A percentile compares a stretch with the other conserved stretches of the same genome.
phyloP scores from a whole-genome alignment of 2,888 invertebrate genomes.

The Andrena minutula region DNA sequence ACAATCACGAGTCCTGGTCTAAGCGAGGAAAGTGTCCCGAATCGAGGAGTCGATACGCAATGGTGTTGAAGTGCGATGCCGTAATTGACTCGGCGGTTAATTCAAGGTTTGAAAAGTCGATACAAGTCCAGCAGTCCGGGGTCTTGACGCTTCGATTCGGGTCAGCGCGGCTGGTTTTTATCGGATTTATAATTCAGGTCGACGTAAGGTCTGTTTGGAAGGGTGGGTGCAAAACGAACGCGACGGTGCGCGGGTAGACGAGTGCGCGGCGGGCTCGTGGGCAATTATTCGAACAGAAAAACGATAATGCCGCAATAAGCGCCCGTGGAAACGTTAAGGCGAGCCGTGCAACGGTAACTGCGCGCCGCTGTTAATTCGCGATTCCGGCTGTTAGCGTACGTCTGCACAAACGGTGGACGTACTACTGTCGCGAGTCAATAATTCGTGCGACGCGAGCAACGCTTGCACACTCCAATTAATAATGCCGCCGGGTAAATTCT shows the following conservation, averaged over 20 bases:
- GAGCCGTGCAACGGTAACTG: conserved; percentile 5
- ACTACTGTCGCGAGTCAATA: conserved; percentile 41
- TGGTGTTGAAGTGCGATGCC: background rate
- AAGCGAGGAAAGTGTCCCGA: no score
- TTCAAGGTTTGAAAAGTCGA: conserved; percentile 16
- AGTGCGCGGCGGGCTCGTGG: background rate
- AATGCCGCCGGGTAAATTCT: conserved; percentile 27
- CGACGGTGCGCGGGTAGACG: background rate
- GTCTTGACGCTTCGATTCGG: conserved; percentile 25
- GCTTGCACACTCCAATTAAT: conserved; percentile 42
- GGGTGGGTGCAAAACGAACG: conserved; percentile 30
- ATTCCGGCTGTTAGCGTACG: conserved; percentile 18
- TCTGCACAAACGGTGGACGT: conserved; percentile 38
- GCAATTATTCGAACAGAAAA: conserved; percentile 39
- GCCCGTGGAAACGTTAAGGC: conserved; percentile 21
- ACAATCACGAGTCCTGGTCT: no score
- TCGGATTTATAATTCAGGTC: conserved; percentile 38
- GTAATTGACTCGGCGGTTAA: background rate
- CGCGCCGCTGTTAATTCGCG: conserved; percentile 49
- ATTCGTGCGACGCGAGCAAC: conserved; percentile 34
- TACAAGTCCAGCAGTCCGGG: conserved; percentile 6
- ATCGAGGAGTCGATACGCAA: no score
- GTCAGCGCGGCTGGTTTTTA: conserved; percentile 35
- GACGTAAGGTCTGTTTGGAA: conserved; percentile 24
- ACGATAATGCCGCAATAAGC: conserved; percentile 22